phyloP scores from a whole-genome alignment of 2,888 invertebrate species.

The Agonopterix heracliana region DNA sequence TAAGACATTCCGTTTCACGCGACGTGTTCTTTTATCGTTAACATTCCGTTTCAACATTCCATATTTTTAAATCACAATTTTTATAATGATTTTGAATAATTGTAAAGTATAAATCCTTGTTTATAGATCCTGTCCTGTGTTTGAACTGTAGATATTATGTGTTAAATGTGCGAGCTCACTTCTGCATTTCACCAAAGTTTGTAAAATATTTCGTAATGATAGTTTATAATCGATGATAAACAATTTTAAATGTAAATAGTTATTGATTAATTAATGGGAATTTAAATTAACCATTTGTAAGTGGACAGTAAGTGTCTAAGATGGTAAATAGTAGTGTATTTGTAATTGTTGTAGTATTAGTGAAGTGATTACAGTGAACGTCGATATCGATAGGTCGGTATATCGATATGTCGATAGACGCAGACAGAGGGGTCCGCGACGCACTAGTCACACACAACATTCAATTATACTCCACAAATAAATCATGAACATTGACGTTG shows the following conservation, averaged over 20 bases:
- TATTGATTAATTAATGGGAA: constrained; percentile 57
- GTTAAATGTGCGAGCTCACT: constrained; percentile 61
- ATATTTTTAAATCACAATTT: constrained; percentile 22
- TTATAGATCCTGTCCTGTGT: constrained; percentile 30
- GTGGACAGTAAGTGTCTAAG: constrained; percentile 67
- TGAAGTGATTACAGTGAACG: constrained; percentile 57
- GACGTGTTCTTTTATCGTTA: constrained; percentile 48
- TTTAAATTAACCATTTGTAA: constrained; percentile 61
- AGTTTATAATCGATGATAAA: constrained; percentile 68
- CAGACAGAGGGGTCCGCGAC: constrained; percentile 50
- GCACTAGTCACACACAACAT: constrained; percentile 54
- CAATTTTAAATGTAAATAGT: constrained; percentile 73
- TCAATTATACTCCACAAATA: background rate
- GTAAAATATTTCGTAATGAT: constrained; percentile 73
- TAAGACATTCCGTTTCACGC: constrained; percentile 39
- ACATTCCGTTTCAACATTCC: constrained; percentile 63
- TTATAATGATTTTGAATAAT: constrained; percentile 5
- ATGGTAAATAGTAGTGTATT: constrained; percentile 72
- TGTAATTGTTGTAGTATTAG: constrained; percentile 74
- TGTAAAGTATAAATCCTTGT: constrained; percentile 18
- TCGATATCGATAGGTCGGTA: constrained; percentile 24
- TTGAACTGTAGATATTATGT: constrained; percentile 23
- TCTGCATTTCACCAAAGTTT: constrained; percentile 75
- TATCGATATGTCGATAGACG: constrained; percentile 25
- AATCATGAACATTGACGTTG: background rate